Evolutionary conservation across 2,888 invertebrate genomes (phyloP).

Genomic region (Dermolepida albohirtum): DNA sequence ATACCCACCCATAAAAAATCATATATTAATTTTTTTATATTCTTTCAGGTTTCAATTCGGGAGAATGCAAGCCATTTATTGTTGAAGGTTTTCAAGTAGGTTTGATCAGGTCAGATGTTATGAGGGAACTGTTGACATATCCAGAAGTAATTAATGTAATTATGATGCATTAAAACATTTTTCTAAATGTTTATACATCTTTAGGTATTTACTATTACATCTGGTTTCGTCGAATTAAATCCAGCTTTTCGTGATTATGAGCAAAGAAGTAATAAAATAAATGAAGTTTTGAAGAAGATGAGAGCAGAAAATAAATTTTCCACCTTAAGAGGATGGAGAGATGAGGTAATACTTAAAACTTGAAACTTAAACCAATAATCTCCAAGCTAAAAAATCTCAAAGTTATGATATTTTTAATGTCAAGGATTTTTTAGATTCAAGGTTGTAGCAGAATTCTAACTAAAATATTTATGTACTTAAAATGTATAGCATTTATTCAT

Average conservation of each 20-base stretch:
- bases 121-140: conserved; percentile 82
- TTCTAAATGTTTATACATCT: conserved; percentile 25
- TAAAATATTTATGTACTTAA: not conserved
- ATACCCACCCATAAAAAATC: conserved; percentile 46
- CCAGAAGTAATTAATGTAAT: conserved; percentile 75
- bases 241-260: conserved; percentile 89
- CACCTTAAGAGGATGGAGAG: conserved; percentile 91
- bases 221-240: conserved; percentile 83
- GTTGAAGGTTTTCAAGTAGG: conserved; percentile 93
- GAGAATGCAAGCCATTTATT: conserved; percentile 87
- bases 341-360: conserved; percentile 75
- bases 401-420: no score
- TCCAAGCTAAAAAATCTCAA: no score
- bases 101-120: conserved; percentile 85
- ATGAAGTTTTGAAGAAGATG: conserved; percentile 82
- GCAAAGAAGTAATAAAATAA: conserved; percentile 82
- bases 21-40: conserved; percentile 37
- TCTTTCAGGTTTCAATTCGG: conserved; percentile 76
- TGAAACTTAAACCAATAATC: no score
- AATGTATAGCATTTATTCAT: no score
- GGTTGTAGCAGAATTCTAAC: no score
- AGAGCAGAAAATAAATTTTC: conserved; percentile 81
- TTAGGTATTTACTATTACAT: conserved; percentile 79
- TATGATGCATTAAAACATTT: conserved; percentile 16
- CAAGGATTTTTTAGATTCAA: no score